phyloP scores from a whole-genome alignment of 2,888 invertebrate genomes.

The Pterostichus niger region DNA sequence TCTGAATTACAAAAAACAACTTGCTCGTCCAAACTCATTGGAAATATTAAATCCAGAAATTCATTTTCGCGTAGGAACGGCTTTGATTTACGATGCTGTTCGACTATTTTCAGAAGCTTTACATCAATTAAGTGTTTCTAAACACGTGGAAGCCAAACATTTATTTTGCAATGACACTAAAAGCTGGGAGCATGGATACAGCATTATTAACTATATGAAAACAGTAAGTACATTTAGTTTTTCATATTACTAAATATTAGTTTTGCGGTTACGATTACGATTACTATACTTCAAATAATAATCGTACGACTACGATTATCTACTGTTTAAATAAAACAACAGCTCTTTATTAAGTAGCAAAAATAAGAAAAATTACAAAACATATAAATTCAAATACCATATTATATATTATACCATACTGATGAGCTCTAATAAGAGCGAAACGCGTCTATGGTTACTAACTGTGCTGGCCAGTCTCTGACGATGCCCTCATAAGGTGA shows the following conservation, averaged over 20 bases:
- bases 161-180: conserved; percentile 82
- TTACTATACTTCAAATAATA: too few relatives aligned
- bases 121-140: conserved; percentile 79
- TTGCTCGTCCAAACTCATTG: conserved; percentile 11
- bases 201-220: conserved; percentile 89
- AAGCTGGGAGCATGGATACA: conserved; percentile 89
- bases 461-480: too few relatives aligned
- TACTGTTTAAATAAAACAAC: too few relatives aligned
- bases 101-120: conserved; percentile 89
- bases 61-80: conserved; percentile 82
- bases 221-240: conserved; percentile 77
- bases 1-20: conserved; percentile 64
- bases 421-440: too few relatives aligned
- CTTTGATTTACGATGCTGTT: conserved; percentile 92
- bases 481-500: too few relatives aligned
- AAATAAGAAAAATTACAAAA: too few relatives aligned
- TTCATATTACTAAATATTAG: background rate
- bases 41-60: conserved; percentile 27
- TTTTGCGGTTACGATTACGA: too few relatives aligned
- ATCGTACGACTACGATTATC: too few relatives aligned
- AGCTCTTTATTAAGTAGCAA: too few relatives aligned
- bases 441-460: too few relatives aligned
- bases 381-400: too few relatives aligned
- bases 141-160: conserved; percentile 77
- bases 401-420: too few relatives aligned